A percentile compares a stretch with the other conserved stretches of the same genome.
These are phyloP conservation scores for Trachelus troglodyta DNA, from an alignment of 2,888 invertebrate species.

Conservation along the genomic window DNA sequence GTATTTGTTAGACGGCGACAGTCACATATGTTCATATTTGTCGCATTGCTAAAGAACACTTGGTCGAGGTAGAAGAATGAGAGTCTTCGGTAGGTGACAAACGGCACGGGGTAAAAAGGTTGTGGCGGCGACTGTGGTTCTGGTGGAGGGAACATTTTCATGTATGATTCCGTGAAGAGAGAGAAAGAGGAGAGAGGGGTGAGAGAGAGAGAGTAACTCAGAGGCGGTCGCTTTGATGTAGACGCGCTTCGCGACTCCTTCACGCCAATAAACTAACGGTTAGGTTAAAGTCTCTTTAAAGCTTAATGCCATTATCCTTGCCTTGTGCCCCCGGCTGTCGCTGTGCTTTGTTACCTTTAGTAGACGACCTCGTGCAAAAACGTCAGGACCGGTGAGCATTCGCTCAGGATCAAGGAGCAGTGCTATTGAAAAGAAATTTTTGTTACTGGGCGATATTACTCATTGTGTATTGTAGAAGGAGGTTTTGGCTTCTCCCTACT, in stretches of 20 bases:
- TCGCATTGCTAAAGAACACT: background rate
- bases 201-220: conserved; percentile 37
- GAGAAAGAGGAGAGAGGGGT: conserved; percentile 2
- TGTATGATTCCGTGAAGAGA: conserved; percentile 3
- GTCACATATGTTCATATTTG: background rate
- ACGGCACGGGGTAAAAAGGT: background rate
- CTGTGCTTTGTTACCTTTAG: background rate
- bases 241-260: conserved; percentile 62
- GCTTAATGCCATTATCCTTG: conserved; percentile 61
- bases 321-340: conserved; percentile 33
- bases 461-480: background rate
- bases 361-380: background rate
- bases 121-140: background rate
- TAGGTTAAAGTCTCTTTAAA: conserved; percentile 61
- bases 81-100: background rate
- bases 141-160: background rate
- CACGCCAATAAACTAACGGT: conserved; percentile 64
- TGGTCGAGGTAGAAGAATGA: background rate
- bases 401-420: conserved; percentile 37
- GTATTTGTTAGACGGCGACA: background rate
- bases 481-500: background rate
- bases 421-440: conserved; percentile 29
- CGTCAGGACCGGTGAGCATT: background rate
- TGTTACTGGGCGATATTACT: background rate
- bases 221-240: conserved; percentile 62